A percentile compares a stretch with the other conserved stretches of the same genome.
phyloP scores from a whole-genome alignment of 35 echinoderm and acorn worm genomes.

The Ptychodera flava region DNA sequence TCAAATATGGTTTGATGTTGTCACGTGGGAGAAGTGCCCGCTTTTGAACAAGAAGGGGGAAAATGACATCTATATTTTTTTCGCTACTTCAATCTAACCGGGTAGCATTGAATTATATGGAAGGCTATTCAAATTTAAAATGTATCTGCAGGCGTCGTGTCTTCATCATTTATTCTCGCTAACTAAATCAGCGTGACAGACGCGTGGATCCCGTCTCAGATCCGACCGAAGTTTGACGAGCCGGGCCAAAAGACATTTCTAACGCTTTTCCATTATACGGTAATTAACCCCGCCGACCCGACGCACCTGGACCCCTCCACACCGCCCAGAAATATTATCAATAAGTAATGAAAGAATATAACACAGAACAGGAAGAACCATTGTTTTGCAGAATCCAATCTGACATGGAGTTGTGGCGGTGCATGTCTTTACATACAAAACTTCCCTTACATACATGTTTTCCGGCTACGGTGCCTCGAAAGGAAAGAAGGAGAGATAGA shows the following conservation, averaged over 20 bases:
- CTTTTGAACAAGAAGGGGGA: too few species aligned
- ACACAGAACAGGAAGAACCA: neutral
- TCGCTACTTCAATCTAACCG: neutral
- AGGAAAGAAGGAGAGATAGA: too few species aligned
- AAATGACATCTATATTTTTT: too few species aligned
- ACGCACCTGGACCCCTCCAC: neutral
- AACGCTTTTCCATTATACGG: neutral
- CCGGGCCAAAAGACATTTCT: neutral
- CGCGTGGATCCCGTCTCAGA: neutral
- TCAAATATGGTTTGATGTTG: too few species aligned
- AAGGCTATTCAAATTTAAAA: neutral
- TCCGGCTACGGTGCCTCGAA: too few species aligned
- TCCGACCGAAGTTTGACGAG: neutral
- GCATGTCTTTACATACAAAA: too few species aligned
- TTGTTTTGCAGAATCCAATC: neutral
- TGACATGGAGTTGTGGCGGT: too few species aligned
- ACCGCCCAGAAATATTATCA: neutral
- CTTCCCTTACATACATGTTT: too few species aligned
- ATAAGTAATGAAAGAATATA: neutral
- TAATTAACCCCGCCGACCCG: neutral
- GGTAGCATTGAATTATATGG: neutral
- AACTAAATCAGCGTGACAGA: neutral
- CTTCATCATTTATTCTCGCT: neutral
- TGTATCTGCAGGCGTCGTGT: neutral
- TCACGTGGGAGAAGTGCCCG: too few species aligned